A percentile compares a stretch with the other conserved stretches of the same genome.
Conservation (phyloP, 2,113 vertebrate species). For the Istiophorus platypterus region DNA sequence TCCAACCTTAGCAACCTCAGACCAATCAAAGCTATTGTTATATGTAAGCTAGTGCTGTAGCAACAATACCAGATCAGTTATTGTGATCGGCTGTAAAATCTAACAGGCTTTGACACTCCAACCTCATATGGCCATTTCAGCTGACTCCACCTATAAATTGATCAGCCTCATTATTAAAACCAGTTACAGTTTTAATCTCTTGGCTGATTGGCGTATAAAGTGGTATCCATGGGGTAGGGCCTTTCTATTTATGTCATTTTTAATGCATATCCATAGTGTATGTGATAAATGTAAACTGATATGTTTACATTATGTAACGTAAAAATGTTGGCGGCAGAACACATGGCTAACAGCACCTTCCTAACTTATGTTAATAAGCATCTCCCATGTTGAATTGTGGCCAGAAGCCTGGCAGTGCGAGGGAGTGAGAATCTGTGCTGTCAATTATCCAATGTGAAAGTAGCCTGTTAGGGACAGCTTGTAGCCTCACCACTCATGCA, state of each 20-base stretch:
- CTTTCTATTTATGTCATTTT: neutral
- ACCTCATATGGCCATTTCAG: too few relatives aligned
- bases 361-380: constrained; percentile 75
- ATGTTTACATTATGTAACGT: constrained; percentile 32
- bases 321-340: constrained; percentile 31
- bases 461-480: constrained; percentile 69
- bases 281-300: neutral
- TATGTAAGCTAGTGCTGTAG: too few relatives aligned
- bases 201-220: too few relatives aligned
- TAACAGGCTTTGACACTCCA: too few relatives aligned
- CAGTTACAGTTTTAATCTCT: too few relatives aligned
- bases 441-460: constrained; percentile 72
- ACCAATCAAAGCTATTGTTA: too few relatives aligned
- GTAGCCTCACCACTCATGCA: constrained; percentile 46
- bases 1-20: too few relatives aligned
- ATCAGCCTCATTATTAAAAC: too few relatives aligned
- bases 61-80: too few relatives aligned
- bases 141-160: too few relatives aligned
- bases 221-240: too few relatives aligned
- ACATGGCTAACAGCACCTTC: constrained; percentile 59
- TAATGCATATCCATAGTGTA: neutral
- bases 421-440: constrained; percentile 73
- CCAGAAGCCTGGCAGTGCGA: constrained; percentile 66
- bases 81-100: too few relatives aligned
- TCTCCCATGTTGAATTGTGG: constrained; percentile 62